Conservation (phyloP, 2,797 vertebrate genomes). For the Poecilia wingei region DNA sequence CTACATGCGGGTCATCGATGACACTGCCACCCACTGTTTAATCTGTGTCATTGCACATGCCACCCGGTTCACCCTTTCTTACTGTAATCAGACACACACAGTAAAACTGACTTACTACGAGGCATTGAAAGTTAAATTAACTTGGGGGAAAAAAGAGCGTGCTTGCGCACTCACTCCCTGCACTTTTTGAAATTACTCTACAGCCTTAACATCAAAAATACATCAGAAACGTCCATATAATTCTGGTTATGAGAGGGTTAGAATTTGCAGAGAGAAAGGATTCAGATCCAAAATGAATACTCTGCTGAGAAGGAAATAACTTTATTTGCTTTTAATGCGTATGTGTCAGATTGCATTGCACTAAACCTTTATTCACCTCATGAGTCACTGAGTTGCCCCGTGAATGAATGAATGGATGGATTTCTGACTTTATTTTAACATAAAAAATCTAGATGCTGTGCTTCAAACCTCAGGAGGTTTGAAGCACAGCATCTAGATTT, state of each 20-base stretch:
- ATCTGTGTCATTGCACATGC: background rate
- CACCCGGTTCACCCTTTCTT: background rate
- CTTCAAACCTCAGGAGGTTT: background rate
- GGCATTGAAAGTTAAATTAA: background rate
- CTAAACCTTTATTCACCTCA: background rate
- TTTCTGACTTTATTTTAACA: background rate
- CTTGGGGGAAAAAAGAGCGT: background rate
- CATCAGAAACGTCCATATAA: background rate
- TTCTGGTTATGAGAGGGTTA: background rate
- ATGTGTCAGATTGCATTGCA: background rate
- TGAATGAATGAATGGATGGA: background rate
- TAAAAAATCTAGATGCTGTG: background rate
- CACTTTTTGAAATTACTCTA: background rate
- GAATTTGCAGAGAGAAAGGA: background rate
- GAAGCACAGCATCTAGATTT: background rate
- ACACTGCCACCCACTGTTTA: background rate
- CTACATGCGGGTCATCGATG: background rate
- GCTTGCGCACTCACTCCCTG: background rate
- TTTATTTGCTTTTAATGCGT: background rate
- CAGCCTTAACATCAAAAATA: background rate
- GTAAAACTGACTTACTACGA: background rate
- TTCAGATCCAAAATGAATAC: background rate
- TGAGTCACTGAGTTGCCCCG: background rate
- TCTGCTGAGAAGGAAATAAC: background rate
- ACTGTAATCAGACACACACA: background rate